Percentiles rank a stretch among this genome's conserved stretches.
phyloP scores from a whole-genome alignment of 37 sponge, comb jelly and placozoan species.

The Bolinopsis microptera region DNA sequence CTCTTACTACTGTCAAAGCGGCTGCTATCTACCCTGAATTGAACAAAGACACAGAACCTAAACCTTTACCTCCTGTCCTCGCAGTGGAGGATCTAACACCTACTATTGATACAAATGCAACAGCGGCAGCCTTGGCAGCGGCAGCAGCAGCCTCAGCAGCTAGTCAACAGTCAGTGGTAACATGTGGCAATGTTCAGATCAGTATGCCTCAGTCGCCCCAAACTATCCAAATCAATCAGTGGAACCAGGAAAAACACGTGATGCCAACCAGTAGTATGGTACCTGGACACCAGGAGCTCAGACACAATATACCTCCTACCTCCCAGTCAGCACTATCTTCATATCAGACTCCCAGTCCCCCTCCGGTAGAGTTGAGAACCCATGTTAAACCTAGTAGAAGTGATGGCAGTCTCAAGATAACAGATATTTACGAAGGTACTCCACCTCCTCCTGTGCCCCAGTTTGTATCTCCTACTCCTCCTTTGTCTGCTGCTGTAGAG shows the following conservation, averaged over 20 bases:
- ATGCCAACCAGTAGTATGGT: background rate
- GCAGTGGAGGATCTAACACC: background rate
- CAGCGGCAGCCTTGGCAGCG: background rate
- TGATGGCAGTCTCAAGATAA: background rate
- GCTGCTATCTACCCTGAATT: slow-evolving; percentile 23
- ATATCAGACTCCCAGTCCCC: background rate
- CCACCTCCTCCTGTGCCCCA: slow-evolving; percentile 3
- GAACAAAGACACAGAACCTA: slow-evolving; percentile 21
- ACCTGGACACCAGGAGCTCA: background rate
- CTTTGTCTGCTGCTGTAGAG: background rate
- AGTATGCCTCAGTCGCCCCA: slow-evolving; percentile 49
- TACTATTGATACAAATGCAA: background rate
- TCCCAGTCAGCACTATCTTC: background rate
- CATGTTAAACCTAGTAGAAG: background rate
- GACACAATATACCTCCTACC: background rate
- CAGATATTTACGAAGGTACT: slow-evolving; percentile 14
- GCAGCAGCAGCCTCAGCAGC: background rate
- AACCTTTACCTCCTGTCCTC: background rate
- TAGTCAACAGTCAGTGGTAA: background rate
- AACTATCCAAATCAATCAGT: slow-evolving; percentile 57
- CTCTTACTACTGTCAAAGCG: background rate
- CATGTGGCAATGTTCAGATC: slow-evolving; percentile 55
- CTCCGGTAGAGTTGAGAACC: background rate
- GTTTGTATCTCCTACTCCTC: background rate
- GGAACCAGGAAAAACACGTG: background rate